Conservation (phyloP, 1,140 invertebrate genomes). For the Mamestra configurata region DNA sequence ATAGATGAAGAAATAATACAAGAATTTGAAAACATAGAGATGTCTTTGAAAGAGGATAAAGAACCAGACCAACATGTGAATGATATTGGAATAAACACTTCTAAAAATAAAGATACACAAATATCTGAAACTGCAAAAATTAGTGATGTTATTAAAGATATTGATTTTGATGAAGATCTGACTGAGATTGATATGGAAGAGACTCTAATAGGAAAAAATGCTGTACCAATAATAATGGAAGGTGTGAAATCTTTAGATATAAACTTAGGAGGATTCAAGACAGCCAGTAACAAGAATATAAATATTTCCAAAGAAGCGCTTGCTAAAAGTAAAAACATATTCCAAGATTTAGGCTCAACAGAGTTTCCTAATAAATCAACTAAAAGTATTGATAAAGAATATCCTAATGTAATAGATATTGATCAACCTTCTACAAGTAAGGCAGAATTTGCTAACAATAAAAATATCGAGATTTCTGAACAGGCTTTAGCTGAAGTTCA, state of each 20-base stretch:
- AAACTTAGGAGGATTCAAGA: constrained; percentile 57
- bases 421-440: constrained; percentile 9
- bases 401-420: background rate
- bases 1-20: constrained; percentile 52
- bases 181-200: constrained; percentile 49
- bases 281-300: constrained; percentile 68
- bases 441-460: constrained; percentile 62
- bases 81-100: constrained; percentile 64
- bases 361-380: constrained; percentile 10
- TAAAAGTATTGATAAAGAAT: background rate
- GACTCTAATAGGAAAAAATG: background rate
- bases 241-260: constrained; percentile 1
- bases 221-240: background rate
- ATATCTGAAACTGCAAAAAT: constrained; percentile 67
- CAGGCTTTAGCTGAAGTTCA: constrained; percentile 64
- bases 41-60: constrained; percentile 48
- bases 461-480: constrained; percentile 66
- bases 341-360: constrained; percentile 47
- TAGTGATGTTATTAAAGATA: constrained; percentile 40
- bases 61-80: background rate
- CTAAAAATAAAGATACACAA: constrained; percentile 65
- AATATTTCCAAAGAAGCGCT: constrained; percentile 71
- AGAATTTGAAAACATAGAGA: constrained; percentile 68
- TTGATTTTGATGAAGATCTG: constrained; percentile 61
- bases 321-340: constrained; percentile 67